Percentiles rank a stretch among this genome's conserved stretches.
phyloP scores from a whole-genome alignment of 2,888 invertebrate species.

The Tenodera sinensis region DNA sequence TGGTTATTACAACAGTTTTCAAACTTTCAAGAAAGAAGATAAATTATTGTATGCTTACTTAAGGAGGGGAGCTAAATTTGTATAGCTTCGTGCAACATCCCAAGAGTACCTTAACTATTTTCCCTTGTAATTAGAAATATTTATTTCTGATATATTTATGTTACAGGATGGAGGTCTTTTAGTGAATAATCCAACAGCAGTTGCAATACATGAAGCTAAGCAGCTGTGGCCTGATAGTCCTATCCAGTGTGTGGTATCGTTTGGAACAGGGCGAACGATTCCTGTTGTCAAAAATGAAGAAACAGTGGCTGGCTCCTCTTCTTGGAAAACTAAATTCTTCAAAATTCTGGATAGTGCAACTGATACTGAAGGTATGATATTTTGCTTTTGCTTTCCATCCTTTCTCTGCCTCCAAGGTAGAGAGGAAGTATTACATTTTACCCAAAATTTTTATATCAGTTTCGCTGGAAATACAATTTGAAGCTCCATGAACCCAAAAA shows the following conservation, averaged over 20 bases:
- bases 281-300: constrained; percentile 42
- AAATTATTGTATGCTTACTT: too few species aligned
- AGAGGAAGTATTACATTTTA: too few species aligned
- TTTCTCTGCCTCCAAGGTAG: too few species aligned
- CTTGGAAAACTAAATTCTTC: constrained; percentile 74
- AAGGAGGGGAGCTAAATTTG: too few species aligned
- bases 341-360: constrained; percentile 82
- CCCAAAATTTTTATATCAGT: too few species aligned
- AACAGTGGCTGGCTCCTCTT: constrained; percentile 47
- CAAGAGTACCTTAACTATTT: too few species aligned
- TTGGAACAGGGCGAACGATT: constrained; percentile 70
- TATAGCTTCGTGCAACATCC: too few species aligned
- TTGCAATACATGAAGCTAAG: constrained; percentile 83
- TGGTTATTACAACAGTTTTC: too few species aligned
- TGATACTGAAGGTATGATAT: constrained; percentile 70
- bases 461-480: too few species aligned
- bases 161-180: constrained; percentile 75
- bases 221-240: constrained; percentile 73
- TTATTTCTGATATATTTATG: not conserved
- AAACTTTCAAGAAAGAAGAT: too few species aligned
- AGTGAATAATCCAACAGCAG: constrained; percentile 84
- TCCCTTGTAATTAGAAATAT: too few species aligned
- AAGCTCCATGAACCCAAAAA: too few species aligned
- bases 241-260: constrained; percentile 75
- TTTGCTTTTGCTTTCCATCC: not conserved